phyloP scores from a whole-genome alignment of 2,888 invertebrate genomes.

The Achlya flavicornis region DNA sequence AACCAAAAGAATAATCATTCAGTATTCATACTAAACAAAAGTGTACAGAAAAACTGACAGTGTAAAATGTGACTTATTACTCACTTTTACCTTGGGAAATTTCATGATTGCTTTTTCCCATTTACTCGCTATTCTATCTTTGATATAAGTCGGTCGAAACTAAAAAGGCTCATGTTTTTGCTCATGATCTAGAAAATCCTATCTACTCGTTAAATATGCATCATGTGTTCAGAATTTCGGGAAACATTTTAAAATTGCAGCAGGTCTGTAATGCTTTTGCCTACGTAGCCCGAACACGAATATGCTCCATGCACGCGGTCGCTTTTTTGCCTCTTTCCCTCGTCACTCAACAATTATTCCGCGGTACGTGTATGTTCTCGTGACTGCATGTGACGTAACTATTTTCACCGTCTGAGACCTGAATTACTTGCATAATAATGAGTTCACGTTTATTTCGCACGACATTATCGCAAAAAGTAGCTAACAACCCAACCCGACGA shows the following conservation, averaged over 20 bases:
- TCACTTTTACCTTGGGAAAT: too few species aligned
- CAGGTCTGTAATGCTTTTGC: conserved; percentile 4
- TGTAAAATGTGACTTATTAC: too few species aligned
- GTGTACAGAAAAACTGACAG: too few species aligned
- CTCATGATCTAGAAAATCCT: not conserved
- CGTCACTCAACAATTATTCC: conserved; percentile 33
- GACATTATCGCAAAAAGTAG: conserved; percentile 46
- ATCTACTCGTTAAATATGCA: not conserved
- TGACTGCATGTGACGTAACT: conserved; percentile 54
- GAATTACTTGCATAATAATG: conserved; percentile 54
- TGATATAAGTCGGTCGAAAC: too few species aligned
- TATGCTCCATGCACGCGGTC: not conserved
- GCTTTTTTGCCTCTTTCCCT: conserved; percentile 28
- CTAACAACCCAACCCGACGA: conserved; percentile 21
- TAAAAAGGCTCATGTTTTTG: too few species aligned
- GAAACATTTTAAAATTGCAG: not conserved
- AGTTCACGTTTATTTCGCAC: conserved; percentile 53
- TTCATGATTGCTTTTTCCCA: too few species aligned
- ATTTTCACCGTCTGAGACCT: conserved; percentile 51
- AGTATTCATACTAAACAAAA: too few species aligned
- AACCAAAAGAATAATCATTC: too few species aligned
- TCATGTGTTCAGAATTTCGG: not conserved
- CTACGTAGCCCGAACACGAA: conserved; percentile 10
- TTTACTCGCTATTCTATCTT: too few species aligned
- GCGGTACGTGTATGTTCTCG: conserved; percentile 36